These are phyloP conservation scores for Stenchaetothrips biformis DNA, from an alignment of 2,888 invertebrate genomes.

Conservation along the genomic window DNA sequence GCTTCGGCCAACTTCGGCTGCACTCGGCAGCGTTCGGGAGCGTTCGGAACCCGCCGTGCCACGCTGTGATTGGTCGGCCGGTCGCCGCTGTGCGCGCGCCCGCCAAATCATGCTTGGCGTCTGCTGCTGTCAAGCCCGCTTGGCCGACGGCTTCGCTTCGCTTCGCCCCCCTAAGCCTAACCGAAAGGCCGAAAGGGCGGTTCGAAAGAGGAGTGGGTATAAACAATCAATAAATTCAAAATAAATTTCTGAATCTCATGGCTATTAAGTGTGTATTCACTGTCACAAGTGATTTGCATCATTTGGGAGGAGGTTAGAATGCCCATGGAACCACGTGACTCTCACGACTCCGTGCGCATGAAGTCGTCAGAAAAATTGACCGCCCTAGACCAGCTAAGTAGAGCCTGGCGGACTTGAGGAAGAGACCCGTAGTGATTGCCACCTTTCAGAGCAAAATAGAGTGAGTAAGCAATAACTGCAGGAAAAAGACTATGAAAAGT, in stretches of 20 bases:
- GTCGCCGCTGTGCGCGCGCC: background rate
- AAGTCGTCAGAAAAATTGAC: background rate
- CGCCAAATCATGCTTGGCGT: conserved; percentile 10
- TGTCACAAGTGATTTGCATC: background rate
- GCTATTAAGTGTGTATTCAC: background rate
- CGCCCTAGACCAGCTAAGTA: too few species aligned
- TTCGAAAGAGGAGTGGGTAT: background rate
- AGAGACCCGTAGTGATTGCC: too few species aligned
- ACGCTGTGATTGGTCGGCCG: background rate
- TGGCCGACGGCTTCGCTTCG: background rate
- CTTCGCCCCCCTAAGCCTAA: background rate
- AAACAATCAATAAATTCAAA: too few species aligned
- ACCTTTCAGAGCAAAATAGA: too few species aligned
- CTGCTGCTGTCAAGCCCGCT: conserved; percentile 8
- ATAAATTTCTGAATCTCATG: background rate
- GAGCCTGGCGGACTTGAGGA: too few species aligned
- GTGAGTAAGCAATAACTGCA: too few species aligned
- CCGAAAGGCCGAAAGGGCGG: background rate
- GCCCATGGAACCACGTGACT: conserved; percentile 19
- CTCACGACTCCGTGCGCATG: background rate
- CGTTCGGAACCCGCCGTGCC: background rate
- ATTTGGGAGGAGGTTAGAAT: background rate
- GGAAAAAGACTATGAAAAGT: too few species aligned
- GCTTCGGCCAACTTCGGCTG: background rate
- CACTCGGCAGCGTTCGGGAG: background rate